Evolutionary conservation across 2,888 invertebrate species (phyloP).

Genomic region (Drosophila peninsularis): DNA sequence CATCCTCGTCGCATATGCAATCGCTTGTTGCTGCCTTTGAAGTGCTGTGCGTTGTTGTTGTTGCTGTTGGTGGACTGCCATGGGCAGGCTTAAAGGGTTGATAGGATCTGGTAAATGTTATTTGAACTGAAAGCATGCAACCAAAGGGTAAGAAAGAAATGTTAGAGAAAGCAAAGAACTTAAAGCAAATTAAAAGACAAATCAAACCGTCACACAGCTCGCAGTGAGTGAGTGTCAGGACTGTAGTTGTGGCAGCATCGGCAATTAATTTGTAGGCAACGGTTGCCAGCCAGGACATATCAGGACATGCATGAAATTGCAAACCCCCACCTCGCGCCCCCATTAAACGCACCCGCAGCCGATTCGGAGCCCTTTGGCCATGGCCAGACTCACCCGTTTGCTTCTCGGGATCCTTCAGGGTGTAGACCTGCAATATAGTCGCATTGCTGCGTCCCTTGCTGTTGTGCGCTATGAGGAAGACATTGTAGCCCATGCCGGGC

Average conservation of each 20-base stretch:
- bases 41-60: constrained; percentile 27
- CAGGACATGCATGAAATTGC: constrained; percentile 75
- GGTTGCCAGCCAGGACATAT: constrained; percentile 10
- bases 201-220: constrained; percentile 47
- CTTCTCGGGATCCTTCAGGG: constrained; percentile 90
- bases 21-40: constrained; percentile 56
- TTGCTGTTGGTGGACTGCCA: constrained; percentile 35
- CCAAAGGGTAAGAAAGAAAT: constrained; percentile 47
- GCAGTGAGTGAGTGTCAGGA: constrained; percentile 27
- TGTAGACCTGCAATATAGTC: constrained; percentile 88
- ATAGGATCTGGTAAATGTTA: constrained; percentile 80
- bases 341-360: constrained; percentile 33
- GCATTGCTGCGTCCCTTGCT: constrained; percentile 89
- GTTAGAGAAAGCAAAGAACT: constrained; percentile 49
- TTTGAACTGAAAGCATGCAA: constrained; percentile 79
- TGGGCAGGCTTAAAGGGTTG: constrained; percentile 50
- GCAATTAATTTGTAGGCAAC: constrained; percentile 72
- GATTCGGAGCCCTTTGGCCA: constrained; percentile 3
- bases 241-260: constrained; percentile 28
- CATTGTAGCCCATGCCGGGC: constrained; percentile 89
- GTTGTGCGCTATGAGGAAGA: constrained; percentile 89
- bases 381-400: constrained; percentile 87
- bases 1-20: constrained; percentile 73
- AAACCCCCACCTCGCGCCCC: constrained; percentile 18
- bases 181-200: constrained; percentile 69